These are phyloP conservation scores for Colossoma macropomum DNA, from an alignment of 2,113 vertebrate genomes.

Conservation along the genomic window DNA sequence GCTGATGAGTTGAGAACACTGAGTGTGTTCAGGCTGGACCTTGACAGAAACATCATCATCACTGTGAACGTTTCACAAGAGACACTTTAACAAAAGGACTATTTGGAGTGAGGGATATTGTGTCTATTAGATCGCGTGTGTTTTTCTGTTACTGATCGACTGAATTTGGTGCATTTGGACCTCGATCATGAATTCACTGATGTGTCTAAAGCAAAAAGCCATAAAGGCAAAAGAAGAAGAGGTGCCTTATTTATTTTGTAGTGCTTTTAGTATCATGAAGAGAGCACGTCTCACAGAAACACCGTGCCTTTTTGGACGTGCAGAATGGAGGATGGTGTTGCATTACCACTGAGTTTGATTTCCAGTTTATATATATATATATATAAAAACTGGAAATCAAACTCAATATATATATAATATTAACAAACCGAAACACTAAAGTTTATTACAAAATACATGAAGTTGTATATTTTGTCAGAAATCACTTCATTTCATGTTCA, in stretches of 20 bases:
- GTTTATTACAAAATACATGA: not conserved
- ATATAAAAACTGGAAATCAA: too few relatives aligned
- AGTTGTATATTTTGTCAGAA: not conserved
- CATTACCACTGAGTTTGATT: too few relatives aligned
- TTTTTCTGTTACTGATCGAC: not conserved
- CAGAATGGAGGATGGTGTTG: too few relatives aligned
- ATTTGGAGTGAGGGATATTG: not conserved
- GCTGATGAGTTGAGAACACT: not conserved
- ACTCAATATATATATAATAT: not conserved
- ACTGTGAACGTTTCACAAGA: not conserved
- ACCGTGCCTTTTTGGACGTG: too few relatives aligned
- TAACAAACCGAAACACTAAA: not conserved
- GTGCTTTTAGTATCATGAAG: not conserved
- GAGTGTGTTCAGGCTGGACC: not conserved
- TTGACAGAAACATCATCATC: not conserved
- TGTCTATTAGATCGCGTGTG: not conserved
- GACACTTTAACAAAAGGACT: conserved; percentile 8
- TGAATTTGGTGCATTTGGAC: not conserved
- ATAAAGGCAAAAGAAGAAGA: not conserved
- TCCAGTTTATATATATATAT: too few relatives aligned
- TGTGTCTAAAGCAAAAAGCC: not conserved
- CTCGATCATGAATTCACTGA: too few relatives aligned
- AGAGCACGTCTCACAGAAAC: not conserved
- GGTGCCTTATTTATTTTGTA: conserved; percentile 10
- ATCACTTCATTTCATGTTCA: not conserved